Conservation (phyloP, 2,797 vertebrate genomes). For the Paramormyrops hopkinsi region DNA sequence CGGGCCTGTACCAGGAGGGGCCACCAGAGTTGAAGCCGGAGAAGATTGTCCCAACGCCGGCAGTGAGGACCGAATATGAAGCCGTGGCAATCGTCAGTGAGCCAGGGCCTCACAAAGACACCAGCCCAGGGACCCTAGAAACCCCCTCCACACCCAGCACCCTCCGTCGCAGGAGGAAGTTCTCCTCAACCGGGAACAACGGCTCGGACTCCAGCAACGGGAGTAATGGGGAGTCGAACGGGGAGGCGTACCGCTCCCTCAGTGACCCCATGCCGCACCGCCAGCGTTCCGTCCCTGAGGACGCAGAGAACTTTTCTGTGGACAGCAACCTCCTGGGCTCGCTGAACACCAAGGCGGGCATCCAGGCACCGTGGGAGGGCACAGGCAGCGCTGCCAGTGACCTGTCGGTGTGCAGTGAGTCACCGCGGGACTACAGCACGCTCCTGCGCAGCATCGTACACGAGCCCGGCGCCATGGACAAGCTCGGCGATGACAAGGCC, state of each 20-base stretch:
- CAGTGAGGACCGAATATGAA: conserved; percentile 53
- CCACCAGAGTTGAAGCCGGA: conserved; percentile 29
- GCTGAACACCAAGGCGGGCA: conserved; percentile 64
- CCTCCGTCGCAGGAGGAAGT: conserved; percentile 79
- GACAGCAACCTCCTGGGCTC: conserved; percentile 93
- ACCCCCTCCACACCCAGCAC: conserved; percentile 75
- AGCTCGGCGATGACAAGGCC: conserved; percentile 75
- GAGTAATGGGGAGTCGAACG: conserved; percentile 62
- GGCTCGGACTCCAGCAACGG: conserved; percentile 76
- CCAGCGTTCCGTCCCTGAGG: conserved; percentile 65
- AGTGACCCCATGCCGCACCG: conserved; percentile 98
- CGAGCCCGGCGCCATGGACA: conserved; percentile 81
- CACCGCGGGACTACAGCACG: conserved; percentile 75
- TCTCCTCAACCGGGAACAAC: conserved; percentile 67
- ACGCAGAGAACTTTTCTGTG: conserved; percentile 68
- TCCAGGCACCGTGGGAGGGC: conserved; percentile 65
- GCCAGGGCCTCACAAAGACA: conserved; percentile 40
- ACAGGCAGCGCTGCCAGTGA: conserved; percentile 82
- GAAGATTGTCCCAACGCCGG: conserved; percentile 24
- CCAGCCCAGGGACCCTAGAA: conserved; percentile 59
- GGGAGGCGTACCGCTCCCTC: conserved; percentile 78
- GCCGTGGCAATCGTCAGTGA: conserved; percentile 44
- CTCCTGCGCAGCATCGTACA: conserved; percentile 87
- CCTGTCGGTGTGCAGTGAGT: conserved; percentile 83
- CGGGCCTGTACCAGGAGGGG: conserved; percentile 53